Evolutionary conservation across 2,113 vertebrate genomes (phyloP).

Genomic region (Chionis minor): DNA sequence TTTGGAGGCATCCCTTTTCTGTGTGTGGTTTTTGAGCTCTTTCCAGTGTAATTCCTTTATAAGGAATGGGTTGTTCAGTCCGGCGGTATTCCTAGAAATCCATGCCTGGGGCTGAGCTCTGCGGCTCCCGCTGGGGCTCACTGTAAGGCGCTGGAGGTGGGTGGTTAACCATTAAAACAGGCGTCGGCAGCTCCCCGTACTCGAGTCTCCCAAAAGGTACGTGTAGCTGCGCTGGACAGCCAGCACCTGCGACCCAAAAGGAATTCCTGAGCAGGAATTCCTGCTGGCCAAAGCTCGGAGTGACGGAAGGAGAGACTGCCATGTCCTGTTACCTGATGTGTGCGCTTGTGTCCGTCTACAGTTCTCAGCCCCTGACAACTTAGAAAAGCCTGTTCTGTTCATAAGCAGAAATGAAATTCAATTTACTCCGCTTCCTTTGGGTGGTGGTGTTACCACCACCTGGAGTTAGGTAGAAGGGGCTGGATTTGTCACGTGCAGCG

Average conservation of each 20-base stretch:
- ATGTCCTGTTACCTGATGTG: fast-evolving
- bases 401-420: fast-evolving
- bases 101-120: fast-evolving
- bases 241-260: background rate
- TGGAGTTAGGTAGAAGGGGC: background rate
- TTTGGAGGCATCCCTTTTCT: background rate
- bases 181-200: fast-evolving
- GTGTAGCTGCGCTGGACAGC: no score
- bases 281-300: fast-evolving
- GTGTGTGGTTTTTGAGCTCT: background rate
- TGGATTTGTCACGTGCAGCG: background rate
- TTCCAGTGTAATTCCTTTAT: background rate
- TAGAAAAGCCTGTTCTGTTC: background rate
- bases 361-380: background rate
- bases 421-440: background rate
- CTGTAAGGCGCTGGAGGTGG: background rate
- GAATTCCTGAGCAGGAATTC: background rate
- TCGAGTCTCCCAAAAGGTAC: no score
- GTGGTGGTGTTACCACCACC: no score
- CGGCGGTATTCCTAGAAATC: background rate
- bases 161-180: background rate
- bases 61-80: background rate
- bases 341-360: background rate
- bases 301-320: fast-evolving
- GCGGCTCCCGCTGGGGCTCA: background rate